Evolutionary conservation across 2,797 vertebrate species (phyloP), one percentile per base, ranked within the genome.

Genomic region (Coregonus ussuriensis): DNA sequence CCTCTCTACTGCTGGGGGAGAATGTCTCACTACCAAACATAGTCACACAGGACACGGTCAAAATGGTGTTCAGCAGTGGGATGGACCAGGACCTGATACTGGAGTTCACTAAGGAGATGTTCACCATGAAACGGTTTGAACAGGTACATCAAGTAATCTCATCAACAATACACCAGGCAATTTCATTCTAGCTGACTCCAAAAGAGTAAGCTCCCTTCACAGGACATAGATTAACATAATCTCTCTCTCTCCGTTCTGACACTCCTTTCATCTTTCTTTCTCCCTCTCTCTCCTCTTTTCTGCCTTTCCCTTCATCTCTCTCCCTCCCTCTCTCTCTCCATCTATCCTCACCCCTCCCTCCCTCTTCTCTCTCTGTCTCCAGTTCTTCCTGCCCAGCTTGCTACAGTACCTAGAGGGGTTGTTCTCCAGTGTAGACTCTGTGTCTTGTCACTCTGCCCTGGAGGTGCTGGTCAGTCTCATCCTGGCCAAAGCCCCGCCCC

Each of bases 101-200:
- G 68, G 91, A 95, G 74, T 99, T 99, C 88, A 95, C 96, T 0
- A 95, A 97, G 90, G 92, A 94, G 6, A 95, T 98, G 95, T 98
- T 99, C 85, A 78, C 89, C 73, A 97, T 99, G 97, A 94, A 95
- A 59, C 94, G 96, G 35, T 99, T 99, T 94, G 98, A 99, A 76
- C 96, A 92, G 95, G 98, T 97, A 14, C 37, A 3, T 31, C 4
- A 3, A 29, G 11, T 33, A 14, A 47, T 11, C 9, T 47, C 9
- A 47, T 3, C 41, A 13, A 47, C 41, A 13, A 47, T 47, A 11
- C 41, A 47, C 41, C 41, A 13, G 41, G 41, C 9, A 47, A 31
- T 29, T 35, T 67, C 31, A 67, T 31, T 14, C 29, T 33, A 33
- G 65, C 15, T 29, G 65, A 14, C 41, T 47, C 41, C 41, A 9